These are phyloP conservation scores for Abrostola triplasia DNA, from an alignment of 2,888 invertebrate genomes.

Conservation along the genomic window DNA sequence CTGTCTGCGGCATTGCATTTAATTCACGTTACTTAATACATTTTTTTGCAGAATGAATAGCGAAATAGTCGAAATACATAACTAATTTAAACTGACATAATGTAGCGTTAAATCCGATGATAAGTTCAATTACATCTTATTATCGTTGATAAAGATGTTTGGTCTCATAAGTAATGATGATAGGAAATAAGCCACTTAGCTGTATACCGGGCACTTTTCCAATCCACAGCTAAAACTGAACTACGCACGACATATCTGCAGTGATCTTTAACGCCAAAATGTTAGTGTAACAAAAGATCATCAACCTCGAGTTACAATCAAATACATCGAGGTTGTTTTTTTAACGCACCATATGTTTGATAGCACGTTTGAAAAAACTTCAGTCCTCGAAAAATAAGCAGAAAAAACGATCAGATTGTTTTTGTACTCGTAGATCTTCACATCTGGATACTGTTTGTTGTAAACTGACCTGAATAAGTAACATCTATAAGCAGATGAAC, in stretches of 20 bases:
- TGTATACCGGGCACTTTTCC: constrained; percentile 35
- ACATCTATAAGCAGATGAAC: constrained; percentile 57
- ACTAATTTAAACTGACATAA: too few species aligned
- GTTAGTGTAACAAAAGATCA: constrained; percentile 18
- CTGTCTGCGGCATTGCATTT: too few species aligned
- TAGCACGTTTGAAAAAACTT: constrained; percentile 23
- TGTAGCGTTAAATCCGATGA: too few species aligned
- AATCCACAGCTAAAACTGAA: constrained; percentile 16
- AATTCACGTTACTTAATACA: too few species aligned
- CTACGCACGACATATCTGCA: constrained; percentile 23
- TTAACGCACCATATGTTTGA: constrained; percentile 14
- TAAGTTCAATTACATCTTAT: not conserved
- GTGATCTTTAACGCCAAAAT: constrained; percentile 35
- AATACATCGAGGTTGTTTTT: constrained; percentile 9
- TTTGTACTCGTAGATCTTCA: constrained; percentile 35
- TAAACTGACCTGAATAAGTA: constrained; percentile 66
- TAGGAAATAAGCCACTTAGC: constrained; percentile 3
- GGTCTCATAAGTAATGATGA: constrained; percentile 4
- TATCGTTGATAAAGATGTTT: not conserved
- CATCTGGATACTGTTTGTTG: constrained; percentile 66
- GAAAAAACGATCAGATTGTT: constrained; percentile 38
- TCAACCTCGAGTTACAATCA: constrained; percentile 33
- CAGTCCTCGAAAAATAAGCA: constrained; percentile 32
- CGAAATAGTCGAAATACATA: not conserved
- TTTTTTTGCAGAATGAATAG: too few species aligned